Base-by-base conservation (phyloP, 1,140 invertebrate genomes). In the Drosophila bocki region DNA sequence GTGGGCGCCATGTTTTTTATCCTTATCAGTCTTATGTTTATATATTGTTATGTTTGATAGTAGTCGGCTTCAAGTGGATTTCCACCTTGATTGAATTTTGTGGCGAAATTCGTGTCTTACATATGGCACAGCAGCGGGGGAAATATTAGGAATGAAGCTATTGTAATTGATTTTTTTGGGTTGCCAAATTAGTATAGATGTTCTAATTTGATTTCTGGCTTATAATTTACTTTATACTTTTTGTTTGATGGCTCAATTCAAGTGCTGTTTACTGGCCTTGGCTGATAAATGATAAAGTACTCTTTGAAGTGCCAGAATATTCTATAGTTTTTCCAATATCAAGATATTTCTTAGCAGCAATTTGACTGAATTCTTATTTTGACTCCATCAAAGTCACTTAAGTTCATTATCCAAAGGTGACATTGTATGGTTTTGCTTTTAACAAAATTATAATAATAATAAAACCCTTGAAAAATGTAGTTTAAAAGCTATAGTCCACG, bases 101-200 rank as follows among this genome's bases (percentile, higher is more conserved):
- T 88, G 68, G 67, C 80, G 85, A 88, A 88, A 90, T 88, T 70
- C 74, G 13, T 35, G 42, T 37, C 45, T n/a, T 29, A 72, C 37
- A 72, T 19, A 32, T 15, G 45, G 13, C 32, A 67, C 67, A 68
- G 11, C n/a, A 29, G 33, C 32, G 63, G 62, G 22, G 12, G 19
- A 4, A 29, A 32, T 68, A 12, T n/a, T 70, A 70, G 33, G 7
- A 19, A 19, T 29, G 3, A 8, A 29, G 51, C 4, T 19, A 9
- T 3, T 17, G 9, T 32, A 68, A 45, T 44, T 32, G 8, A 54
- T 8, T 35, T 32, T 29, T 32, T 22, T n/a, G 7, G 7, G 3
- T 13, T 54, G 2, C 13, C n/a, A 8, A 68, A 54, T 68, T 70
- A 68, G 62, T 47, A 22, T 15, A 22, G 9, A 45, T 45, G 39